A percentile compares a stretch with the other conserved stretches of the same genome.
These are phyloP conservation scores for Brachypteracias leptosomus DNA, from an alignment of 2,113 vertebrate species.

Conservation along the genomic window DNA sequence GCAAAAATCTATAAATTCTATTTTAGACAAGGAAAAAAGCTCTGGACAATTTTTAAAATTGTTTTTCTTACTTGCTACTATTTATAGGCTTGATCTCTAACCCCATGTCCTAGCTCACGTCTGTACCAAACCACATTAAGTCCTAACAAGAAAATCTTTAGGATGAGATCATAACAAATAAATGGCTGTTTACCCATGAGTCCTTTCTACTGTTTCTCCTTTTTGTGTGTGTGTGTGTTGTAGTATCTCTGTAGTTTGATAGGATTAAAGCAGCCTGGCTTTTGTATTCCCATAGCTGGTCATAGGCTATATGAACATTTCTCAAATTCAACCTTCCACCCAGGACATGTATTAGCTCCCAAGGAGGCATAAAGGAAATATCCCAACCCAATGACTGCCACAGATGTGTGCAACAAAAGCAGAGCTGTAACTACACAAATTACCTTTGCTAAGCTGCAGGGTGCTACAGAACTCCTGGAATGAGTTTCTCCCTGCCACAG, in stretches of 20 bases:
- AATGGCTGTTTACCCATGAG: conserved; percentile 32
- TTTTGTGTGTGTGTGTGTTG: neutral
- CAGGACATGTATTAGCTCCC: conserved; percentile 31
- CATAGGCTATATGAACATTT: conserved; percentile 8
- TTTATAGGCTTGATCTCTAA: conserved; percentile 61
- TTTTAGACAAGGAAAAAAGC: conserved; percentile 39
- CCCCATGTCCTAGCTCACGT: neutral
- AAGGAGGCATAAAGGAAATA: conserved; percentile 34
- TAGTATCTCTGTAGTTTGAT: conserved; percentile 3
- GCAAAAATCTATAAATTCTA: conserved; percentile 49
- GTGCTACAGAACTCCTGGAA: conserved; percentile 42
- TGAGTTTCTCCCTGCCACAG: conserved; percentile 42
- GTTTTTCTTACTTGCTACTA: conserved; percentile 36
- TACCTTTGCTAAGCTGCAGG: conserved; percentile 44
- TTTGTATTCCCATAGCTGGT: conserved; percentile 43
- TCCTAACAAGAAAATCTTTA: conserved; percentile 58
- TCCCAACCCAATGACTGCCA: conserved; percentile 16
- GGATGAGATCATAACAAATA: conserved; percentile 70
- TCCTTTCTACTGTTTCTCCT: conserved; percentile 7
- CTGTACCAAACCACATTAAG: conserved; percentile 47
- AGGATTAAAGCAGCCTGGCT: conserved; percentile 12
- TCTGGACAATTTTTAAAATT: neutral
- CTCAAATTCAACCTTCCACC: conserved; percentile 25
- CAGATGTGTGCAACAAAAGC: conserved; percentile 56
- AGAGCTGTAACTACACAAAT: conserved; percentile 54